phyloP scores from a whole-genome alignment of 1,140 invertebrate species.

The Diachasma alloeum region DNA sequence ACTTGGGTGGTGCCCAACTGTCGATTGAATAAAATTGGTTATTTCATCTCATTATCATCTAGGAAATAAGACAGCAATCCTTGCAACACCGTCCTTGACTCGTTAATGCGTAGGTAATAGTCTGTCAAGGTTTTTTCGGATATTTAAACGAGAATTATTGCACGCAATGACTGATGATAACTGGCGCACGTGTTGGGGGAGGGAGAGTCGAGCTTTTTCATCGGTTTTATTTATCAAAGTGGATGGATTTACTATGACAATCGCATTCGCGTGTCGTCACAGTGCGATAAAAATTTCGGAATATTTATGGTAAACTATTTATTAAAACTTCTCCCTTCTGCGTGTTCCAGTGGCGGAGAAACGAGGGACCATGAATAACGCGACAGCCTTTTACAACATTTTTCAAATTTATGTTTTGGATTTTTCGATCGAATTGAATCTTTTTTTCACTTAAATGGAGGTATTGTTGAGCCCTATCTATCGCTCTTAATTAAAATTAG shows the following conservation, averaged over 20 bases:
- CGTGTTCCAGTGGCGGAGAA: too few species aligned
- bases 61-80: not conserved
- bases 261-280: not conserved
- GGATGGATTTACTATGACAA: not conserved
- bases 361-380: too few species aligned
- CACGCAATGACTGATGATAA: not conserved
- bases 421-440: too few species aligned
- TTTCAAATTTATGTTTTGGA: too few species aligned
- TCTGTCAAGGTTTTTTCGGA: not conserved
- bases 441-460: too few species aligned
- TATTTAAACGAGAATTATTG: not conserved
- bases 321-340: not conserved
- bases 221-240: not conserved
- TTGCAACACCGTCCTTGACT: not conserved
- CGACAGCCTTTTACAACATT: too few species aligned
- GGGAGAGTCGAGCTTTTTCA: not conserved
- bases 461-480: too few species aligned
- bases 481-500: too few species aligned
- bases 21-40: not conserved
- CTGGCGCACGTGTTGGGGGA: not conserved
- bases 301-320: not conserved
- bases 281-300: not conserved
- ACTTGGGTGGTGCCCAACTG: not conserved
- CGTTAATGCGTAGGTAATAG: not conserved
- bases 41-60: not conserved